phyloP scores from a whole-genome alignment of 2,113 vertebrate species.

The Tylochromis polylepis region DNA sequence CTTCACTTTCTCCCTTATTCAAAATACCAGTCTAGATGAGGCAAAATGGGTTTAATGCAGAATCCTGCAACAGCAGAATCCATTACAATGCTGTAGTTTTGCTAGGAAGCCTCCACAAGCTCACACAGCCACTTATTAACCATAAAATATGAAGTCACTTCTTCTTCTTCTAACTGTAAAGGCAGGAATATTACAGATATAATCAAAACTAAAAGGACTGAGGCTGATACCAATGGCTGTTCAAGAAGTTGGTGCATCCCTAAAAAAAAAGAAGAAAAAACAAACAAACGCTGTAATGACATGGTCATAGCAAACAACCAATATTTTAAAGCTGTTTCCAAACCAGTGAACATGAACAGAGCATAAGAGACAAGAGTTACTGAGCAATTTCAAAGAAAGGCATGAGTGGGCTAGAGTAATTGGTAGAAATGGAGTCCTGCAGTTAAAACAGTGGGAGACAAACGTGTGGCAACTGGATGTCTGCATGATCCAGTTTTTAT shows the following conservation, averaged over 20 bases:
- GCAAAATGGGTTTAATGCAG: background rate
- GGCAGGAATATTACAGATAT: background rate
- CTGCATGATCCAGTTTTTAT: background rate
- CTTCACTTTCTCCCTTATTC: background rate
- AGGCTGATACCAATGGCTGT: background rate
- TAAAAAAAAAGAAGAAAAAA: background rate
- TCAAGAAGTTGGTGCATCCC: background rate
- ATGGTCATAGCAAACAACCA: background rate
- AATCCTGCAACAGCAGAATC: background rate
- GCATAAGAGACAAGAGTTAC: background rate
- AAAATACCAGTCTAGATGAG: background rate
- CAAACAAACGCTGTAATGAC: background rate
- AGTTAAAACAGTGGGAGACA: background rate
- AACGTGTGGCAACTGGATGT: background rate
- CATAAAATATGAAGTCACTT: background rate
- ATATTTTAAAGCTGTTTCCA: background rate
- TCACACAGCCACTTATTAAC: background rate
- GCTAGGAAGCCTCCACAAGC: background rate
- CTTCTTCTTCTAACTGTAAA: background rate
- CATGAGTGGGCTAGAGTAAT: background rate
- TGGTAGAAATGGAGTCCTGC: background rate
- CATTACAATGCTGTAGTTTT: background rate
- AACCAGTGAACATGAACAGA: background rate
- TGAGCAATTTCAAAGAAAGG: background rate
- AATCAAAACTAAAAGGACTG: background rate